Evolutionary conservation across 2,888 invertebrate genomes (phyloP), one percentile per base, ranked within the genome.

Genomic region (Ophion ventricosus): DNA sequence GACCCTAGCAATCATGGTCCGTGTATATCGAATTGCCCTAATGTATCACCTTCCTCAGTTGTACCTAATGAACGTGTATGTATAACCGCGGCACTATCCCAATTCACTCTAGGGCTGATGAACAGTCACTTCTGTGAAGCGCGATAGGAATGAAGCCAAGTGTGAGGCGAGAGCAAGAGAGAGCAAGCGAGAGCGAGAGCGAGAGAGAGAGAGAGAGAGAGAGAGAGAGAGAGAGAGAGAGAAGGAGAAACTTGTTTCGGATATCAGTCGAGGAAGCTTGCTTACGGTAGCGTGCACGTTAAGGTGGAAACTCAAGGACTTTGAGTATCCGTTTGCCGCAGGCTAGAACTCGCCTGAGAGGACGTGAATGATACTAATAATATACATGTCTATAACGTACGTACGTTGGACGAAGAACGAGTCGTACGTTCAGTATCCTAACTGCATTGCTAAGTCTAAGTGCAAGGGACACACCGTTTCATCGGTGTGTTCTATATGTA

Each of bases 221-320:
- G 77, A 59, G 66, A 64, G 57, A 73, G 49, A 64, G 20, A 10
- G 10, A 25, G 49, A 25, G 56, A 56, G 20, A 78, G 59, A 49
- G 59, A 29, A 49, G 49, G 35, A 25, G 35, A 54, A 78, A 70
- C 70, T 70, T 63, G 76, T 64, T 43, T 43, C 57, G 66, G 73
- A 64, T 80, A 63, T 73, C 67, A 67, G 63, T 43, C 35, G 56
- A 69, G 77, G 67, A 61, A 29, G 66, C 26, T 40, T 54, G 69
- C 49, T 63, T 43, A 11, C 20, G 67, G 43, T 63, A 69, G 84
- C 14, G 29, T 61, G 63, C 59, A 59, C 67, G 43, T 69, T 64
- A 77, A 77, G 64, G 29, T 74, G 29, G 84, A 80, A 80, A 84
- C 83, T 84, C 43, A 80, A 73, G 49, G 67, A 63, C 69, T 56